A percentile compares a stretch with the other conserved stretches of the same genome.
phyloP scores from a whole-genome alignment of 2,797 vertebrate species.

The Hydrolagus colliei region DNA sequence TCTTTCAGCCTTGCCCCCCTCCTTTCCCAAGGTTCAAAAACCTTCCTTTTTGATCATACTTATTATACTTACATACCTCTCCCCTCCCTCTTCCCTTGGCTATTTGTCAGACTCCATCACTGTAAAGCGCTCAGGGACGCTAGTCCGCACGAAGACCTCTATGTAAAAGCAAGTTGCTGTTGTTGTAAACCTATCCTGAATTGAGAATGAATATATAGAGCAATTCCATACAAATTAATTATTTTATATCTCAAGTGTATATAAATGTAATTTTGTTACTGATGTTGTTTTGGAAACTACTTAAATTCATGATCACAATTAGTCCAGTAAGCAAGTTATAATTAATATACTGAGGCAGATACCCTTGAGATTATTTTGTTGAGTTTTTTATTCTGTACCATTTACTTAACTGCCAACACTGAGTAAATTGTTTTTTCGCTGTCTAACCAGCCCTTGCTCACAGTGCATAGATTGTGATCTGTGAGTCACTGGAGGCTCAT shows the following conservation, averaged over 20 bases:
- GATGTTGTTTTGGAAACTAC: neutral
- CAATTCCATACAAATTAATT: neutral
- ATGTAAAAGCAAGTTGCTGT: too few relatives aligned
- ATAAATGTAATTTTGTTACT: too few relatives aligned
- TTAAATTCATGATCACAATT: conserved; percentile 7
- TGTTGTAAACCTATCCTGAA: too few relatives aligned
- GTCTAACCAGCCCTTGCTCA: neutral
- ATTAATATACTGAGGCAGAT: conserved; percentile 6
- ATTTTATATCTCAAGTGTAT: neutral
- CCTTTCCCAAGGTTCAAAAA: too few relatives aligned
- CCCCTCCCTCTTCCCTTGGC: too few relatives aligned
- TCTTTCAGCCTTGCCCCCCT: too few relatives aligned
- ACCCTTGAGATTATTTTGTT: neutral
- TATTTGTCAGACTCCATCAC: too few relatives aligned
- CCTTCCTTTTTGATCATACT: too few relatives aligned
- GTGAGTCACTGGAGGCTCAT: conserved; percentile 28
- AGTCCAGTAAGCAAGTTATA: neutral
- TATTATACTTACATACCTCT: too few relatives aligned
- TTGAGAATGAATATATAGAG: too few relatives aligned
- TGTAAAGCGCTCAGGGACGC: too few relatives aligned
- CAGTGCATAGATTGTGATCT: conserved; percentile 21
- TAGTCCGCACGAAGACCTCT: too few relatives aligned
- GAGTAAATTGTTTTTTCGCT: conserved; percentile 2
- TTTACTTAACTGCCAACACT: neutral
- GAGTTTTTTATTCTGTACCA: neutral